phyloP scores from a whole-genome alignment of 2,888 invertebrate species.

The Lepidocyrtoides sp. region DNA sequence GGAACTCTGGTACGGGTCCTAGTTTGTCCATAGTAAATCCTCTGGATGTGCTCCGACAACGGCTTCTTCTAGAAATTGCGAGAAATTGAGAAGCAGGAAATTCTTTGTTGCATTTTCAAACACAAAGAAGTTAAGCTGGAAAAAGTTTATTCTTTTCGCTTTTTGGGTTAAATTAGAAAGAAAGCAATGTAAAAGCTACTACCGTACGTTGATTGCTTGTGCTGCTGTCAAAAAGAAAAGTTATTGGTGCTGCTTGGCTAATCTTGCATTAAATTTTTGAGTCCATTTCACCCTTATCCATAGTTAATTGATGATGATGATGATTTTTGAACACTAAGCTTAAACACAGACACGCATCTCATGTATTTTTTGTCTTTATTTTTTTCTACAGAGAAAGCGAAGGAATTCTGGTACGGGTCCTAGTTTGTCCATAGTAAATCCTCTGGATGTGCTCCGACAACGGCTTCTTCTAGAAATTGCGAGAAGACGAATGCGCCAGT shows the following conservation, averaged over 20 bases:
- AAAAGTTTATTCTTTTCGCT: too few relatives aligned
- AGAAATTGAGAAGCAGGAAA: too few relatives aligned
- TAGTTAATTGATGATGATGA: background rate
- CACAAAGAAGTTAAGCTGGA: too few relatives aligned
- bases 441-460: slow-evolving; percentile 94
- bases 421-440: slow-evolving; percentile 95
- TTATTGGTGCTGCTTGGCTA: too few relatives aligned
- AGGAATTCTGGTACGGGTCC: slow-evolving; percentile 85
- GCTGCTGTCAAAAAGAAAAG: too few relatives aligned
- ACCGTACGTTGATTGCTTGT: background rate
- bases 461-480: slow-evolving; percentile 93
- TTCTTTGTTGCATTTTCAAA: too few relatives aligned
- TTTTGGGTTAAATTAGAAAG: too few relatives aligned
- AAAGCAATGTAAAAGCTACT: too few relatives aligned
- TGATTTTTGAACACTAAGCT: background rate
- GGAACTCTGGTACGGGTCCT: slow-evolving; percentile 85
- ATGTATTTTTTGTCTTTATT: background rate
- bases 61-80: slow-evolving; percentile 93
- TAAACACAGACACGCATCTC: too few relatives aligned
- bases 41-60: slow-evolving; percentile 94
- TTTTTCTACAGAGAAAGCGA: slow-evolving; percentile 79
- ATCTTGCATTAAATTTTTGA: background rate
- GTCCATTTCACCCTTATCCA: too few relatives aligned
- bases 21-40: slow-evolving; percentile 95
- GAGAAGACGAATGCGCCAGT: slow-evolving; percentile 93